These are phyloP conservation scores for Siniperca obscura DNA, from an alignment of 2,797 vertebrate genomes.

Conservation along the genomic window DNA sequence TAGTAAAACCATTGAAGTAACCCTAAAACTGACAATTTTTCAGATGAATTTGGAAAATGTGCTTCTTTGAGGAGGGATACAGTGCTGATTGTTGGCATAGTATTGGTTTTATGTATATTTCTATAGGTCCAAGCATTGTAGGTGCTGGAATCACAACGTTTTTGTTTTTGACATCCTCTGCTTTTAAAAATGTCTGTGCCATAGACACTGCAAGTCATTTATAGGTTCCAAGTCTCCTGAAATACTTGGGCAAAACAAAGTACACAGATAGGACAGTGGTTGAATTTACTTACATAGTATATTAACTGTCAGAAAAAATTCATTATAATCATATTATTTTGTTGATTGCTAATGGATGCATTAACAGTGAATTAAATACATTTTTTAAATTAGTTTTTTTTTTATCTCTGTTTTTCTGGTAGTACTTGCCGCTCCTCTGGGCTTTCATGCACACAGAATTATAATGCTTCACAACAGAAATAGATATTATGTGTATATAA, in stretches of 20 bases:
- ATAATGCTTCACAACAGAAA: neutral
- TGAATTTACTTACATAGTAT: neutral
- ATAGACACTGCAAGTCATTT: neutral
- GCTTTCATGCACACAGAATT: neutral
- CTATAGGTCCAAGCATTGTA: neutral
- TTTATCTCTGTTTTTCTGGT: neutral
- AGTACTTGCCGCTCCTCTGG: neutral
- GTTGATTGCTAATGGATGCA: neutral
- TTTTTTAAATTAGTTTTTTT: neutral
- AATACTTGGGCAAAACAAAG: neutral
- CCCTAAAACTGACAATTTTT: neutral
- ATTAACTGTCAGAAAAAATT: neutral
- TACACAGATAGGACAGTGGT: neutral
- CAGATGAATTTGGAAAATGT: too few species aligned
- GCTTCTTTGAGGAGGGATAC: neutral
- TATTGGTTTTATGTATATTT: neutral
- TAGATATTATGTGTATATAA: neutral
- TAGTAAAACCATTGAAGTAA: neutral
- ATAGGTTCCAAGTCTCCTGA: neutral
- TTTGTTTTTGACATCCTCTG: neutral
- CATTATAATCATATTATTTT: neutral
- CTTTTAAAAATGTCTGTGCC: neutral
- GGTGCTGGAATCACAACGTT: neutral
- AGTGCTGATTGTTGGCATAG: neutral
- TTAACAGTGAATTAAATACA: neutral